These are phyloP conservation scores for Nemapogon koenigi DNA, from an alignment of 2,888 invertebrate genomes.

Conservation along the genomic window DNA sequence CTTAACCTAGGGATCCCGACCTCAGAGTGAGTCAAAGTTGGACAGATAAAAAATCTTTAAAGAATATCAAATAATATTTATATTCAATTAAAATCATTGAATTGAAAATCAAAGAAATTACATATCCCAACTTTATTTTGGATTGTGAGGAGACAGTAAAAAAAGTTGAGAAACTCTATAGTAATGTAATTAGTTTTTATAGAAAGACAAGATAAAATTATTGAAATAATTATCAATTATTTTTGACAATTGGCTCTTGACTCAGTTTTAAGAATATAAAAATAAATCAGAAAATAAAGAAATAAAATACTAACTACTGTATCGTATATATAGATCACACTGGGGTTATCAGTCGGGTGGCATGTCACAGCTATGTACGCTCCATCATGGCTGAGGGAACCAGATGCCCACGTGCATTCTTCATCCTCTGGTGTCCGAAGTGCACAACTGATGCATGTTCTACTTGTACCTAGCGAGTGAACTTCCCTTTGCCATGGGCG, in stretches of 20 bases:
- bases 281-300: neutral
- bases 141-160: neutral
- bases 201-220: too few species aligned
- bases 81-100: too few species aligned
- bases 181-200: too few species aligned
- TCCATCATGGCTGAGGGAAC: conserved; percentile 68
- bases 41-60: too few species aligned
- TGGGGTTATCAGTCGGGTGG: conserved; percentile 72
- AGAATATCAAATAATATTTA: too few species aligned
- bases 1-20: too few species aligned
- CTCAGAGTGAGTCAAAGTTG: too few species aligned
- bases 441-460: conserved; percentile 74
- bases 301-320: conserved; percentile 40
- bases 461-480: conserved; percentile 63
- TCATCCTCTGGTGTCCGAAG: conserved; percentile 62
- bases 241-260: too few species aligned
- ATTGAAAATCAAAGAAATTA: too few species aligned
- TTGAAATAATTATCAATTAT: too few species aligned
- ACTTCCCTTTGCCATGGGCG: conserved; percentile 74
- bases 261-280: neutral
- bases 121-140: neutral
- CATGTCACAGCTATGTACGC: conserved; percentile 75
- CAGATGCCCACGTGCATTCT: conserved; percentile 66
- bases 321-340: conserved; percentile 58
- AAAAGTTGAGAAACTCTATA: neutral